Evolutionary conservation across 2,113 vertebrate genomes (phyloP).

Genomic region (Pseudopodoces humilis): DNA sequence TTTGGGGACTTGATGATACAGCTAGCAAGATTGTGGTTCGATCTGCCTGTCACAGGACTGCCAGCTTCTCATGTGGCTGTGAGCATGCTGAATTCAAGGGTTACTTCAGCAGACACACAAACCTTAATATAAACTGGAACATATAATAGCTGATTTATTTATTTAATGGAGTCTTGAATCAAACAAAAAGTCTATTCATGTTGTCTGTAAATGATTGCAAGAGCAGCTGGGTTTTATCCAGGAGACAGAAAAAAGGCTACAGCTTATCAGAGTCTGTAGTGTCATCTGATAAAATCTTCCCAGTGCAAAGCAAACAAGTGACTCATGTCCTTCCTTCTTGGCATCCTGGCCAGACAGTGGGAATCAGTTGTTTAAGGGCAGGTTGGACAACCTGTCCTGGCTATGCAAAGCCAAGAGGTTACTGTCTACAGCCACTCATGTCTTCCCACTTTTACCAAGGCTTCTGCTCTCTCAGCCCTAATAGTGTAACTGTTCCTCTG

Average conservation of each 20-base stretch:
- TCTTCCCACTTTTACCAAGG: neutral
- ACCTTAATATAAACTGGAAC: constrained; percentile 45
- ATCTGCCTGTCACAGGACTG: neutral
- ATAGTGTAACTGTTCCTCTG: neutral
- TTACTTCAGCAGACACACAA: constrained; percentile 24
- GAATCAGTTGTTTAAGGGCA: constrained; percentile 43
- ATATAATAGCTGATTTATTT: constrained; percentile 67
- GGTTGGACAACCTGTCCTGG: constrained; percentile 28
- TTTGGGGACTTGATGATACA: neutral
- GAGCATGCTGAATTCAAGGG: neutral
- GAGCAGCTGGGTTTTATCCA: constrained; percentile 63
- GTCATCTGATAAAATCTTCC: constrained; percentile 66
- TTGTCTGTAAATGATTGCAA: constrained; percentile 63
- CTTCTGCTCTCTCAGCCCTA: neutral
- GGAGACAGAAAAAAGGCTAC: constrained; percentile 46
- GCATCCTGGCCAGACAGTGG: neutral
- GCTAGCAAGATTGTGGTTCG: neutral
- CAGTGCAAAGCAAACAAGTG: constrained; percentile 51
- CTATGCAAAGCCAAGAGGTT: neutral
- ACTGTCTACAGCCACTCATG: neutral
- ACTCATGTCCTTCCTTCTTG: constrained; percentile 62
- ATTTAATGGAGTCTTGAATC: constrained; percentile 52
- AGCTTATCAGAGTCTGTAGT: constrained; percentile 59
- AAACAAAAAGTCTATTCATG: constrained; percentile 66
- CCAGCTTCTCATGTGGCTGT: neutral